Evolutionary conservation across 2,797 vertebrate genomes (phyloP), one percentile per base, ranked within the genome.

Genomic region (Mastacembelus armatus): DNA sequence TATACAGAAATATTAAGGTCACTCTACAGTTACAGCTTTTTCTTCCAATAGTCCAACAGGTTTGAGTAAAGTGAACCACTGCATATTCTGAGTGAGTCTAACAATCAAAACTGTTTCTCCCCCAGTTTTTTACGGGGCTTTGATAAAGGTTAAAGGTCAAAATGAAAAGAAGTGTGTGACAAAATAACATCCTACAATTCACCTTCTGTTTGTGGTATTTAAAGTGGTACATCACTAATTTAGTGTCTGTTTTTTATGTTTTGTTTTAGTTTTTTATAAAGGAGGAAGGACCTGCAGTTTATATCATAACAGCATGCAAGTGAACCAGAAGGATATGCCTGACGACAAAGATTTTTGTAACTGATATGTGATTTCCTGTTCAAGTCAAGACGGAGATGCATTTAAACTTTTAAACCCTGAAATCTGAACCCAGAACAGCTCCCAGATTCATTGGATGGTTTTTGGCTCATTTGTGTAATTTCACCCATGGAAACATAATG

Each of bases 361-460:
- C 16, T 88, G 89, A 91, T 90, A 92, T 92, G 87, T 86, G 30
- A 61, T 82, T 83, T 78, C 24, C 33, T 44, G 74, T 83, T 84
- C 65, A 84, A 82, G 76, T 83, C 51, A 71, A 74, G 59, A 60
- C 21, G 8, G 21, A 79, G 30, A 59, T 24, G 14, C 73, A 63
- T 5, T 57, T 59, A 5, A 65, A 76, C 48, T 66, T 58, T 71
- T 57, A 75, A 84, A 57, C 52, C 51, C 54, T 72, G 44, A 73
- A 66, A 42, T 40, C 56, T 72, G 42, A 58, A 67, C 24, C 45
- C 8, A 60, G 44, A 71, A 74, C 56, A 64, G 66, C 61, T 38
- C 14, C 38, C 22, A 11, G 44, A 62, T 36, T 63, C 21, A 45
- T 43, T 5, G 10, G 38, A 32, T 59, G 49, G 12, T 21, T 30